Base-by-base conservation (phyloP, 1,140 invertebrate genomes). In the Hyles vespertilio region DNA sequence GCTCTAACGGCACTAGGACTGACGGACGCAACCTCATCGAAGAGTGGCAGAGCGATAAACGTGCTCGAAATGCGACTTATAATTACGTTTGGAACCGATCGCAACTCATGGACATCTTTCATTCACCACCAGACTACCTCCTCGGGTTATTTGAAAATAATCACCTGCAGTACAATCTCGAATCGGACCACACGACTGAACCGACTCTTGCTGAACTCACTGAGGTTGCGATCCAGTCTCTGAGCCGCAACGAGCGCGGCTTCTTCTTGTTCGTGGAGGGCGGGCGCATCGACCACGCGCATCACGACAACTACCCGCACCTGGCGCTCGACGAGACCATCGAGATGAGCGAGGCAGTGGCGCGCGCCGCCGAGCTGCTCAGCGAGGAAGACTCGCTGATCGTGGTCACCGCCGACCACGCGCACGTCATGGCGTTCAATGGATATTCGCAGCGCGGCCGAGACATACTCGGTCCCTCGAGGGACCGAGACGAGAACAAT, bases 261-360 rank as follows among this genome's bases (percentile, higher is more conserved):
- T 98, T 93, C 85, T 96, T 98, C 76, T 85, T 98, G 7, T 94
- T 98, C 72, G 94, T 98, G 4, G 96, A 98, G 92, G 96, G 93
- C 10, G 94, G 94, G 0, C 92, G 92, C 60, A 97, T 97, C 33
- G 96, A 97, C 75, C 91, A 94, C 52, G 96, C 92, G 0, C 95
- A 97, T 77, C 96, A 97, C 73, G 83, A 90, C 3, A 94, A 93
- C 66, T 90, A 91, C 54, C 94, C 94, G 1, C 85, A 91, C 55
- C 83, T 93, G 44, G 94, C 96, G 0, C 63, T 80, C n/a, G 84
- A 91, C 59, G 93, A 94, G 70, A 92, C 92, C 0, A 76, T 92
- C 0, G 91, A 93, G 64, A 81, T 94, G 58, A 89, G 90, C 3
- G 88, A 91, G 59, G 93, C 93, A 0, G 89, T 94, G 32, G 69